Base-by-base conservation (phyloP, 2,888 invertebrate genomes). In the Ommatoiulus sabulosus region DNA sequence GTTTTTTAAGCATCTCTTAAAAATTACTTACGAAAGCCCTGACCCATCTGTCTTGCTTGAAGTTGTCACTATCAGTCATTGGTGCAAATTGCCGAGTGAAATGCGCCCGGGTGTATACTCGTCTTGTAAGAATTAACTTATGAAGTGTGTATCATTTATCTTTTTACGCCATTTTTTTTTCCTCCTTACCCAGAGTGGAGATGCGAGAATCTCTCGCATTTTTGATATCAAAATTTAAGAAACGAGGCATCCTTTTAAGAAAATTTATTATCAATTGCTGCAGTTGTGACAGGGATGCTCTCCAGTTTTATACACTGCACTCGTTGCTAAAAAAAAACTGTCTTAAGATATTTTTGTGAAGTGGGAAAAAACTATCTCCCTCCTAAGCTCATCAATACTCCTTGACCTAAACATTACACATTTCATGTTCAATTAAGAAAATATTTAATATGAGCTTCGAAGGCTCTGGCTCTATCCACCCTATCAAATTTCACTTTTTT, bases 351-450 rank as follows among this genome's bases (percentile, higher is more conserved):
- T 72, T 10, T 72, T 72, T 4, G 72, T 35, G 20, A 72, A 72
- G 24, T 24, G 24, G 24, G 72, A 24, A 72, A 72, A 72, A 52
- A 20, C 7, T 72, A 72, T 72, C 72, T 72, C 24, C 7, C 24
- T 35, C 35, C 7, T 24, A 72, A 20, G 6, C 72, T 72, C 72
- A 72, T 72, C 72, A 72, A 87, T 48, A 87, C 48, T 57, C 48
- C 57, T 87, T 87, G 57, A 87, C 52, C 57, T 48, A 52, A 87
- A 7, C 52, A 57, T 52, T 48, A 52, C 87, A 87, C 48, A 87
- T 87, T 87, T 87, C 87, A 52, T 87, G 87, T 87, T 87, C 87
- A 87, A 87, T 87, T 87, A 87, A 43, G 48, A 87, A 87, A 57
- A 87, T 87, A 87, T 57, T 87, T 87, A 48, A 57, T 87, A 43